Evolutionary conservation across 1,140 invertebrate genomes (phyloP), one percentile per base, ranked within the genome.

Genomic region (Hylaeus volcanicus): DNA sequence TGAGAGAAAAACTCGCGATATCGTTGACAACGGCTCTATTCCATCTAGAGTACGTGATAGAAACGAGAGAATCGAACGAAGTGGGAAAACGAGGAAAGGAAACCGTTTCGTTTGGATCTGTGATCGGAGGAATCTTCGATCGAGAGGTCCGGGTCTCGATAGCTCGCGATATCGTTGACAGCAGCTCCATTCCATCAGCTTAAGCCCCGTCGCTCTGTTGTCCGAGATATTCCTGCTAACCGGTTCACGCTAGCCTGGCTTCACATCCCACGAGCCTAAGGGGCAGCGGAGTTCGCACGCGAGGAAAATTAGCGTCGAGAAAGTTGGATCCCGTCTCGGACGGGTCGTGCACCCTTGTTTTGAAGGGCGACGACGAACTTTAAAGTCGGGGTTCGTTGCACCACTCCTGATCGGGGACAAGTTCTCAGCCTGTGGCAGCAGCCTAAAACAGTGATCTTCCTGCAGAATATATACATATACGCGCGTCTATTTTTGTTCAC

Each of bases 361-460:
- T 63, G 65, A 74, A 79, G 53, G 64, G 53, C 70, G 75, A 80
- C 85, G 80, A 66, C 71, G 73, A 83, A 83, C 76, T 79, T 76
- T 70, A 48, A 69, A 82, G 71, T 56, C 51, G 63, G 64, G 26
- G 79, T 85, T 85, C 74, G 55, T 51, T 51, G 81, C 66, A 66
- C 60, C 71, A 43, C 53, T 53, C n/a, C 61, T 26, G 65, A 60
- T 11, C 70, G 51, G 61, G 78, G 79, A 86, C 83, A 82, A 74
- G 83, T 82, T 66, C 83, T 82, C 70, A 73, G 82, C 84, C 84
- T 86, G 84, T 85, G 81, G 65, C 60, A 78, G 83, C 63, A 85
- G 84, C 84, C 84, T 86, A 68, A 81, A 71, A 72, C 71, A 82
- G 71, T 75, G 84, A 86, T 85, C 84, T 86, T 86, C 80, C 84